phyloP scores from a whole-genome alignment of 1,140 invertebrate genomes.

The Caenorhabditis tropicalis region DNA sequence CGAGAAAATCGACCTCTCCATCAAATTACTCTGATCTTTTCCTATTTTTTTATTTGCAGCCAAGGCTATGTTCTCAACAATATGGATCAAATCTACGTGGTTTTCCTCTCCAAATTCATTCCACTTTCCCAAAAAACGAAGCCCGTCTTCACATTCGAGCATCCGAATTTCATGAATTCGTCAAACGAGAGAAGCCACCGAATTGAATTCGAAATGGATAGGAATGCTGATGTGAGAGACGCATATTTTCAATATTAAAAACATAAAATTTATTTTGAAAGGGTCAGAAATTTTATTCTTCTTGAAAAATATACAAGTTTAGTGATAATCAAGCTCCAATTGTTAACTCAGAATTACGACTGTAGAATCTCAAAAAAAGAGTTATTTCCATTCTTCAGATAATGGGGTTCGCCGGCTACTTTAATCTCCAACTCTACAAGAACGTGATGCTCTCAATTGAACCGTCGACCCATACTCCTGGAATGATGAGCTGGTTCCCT shows the following conservation, averaged over 20 bases:
- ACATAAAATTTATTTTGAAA: too few species aligned
- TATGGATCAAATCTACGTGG: slow-evolving; percentile 64
- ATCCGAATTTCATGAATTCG: slow-evolving; percentile 55
- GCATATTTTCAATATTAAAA: too few species aligned
- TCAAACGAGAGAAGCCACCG: slow-evolving; percentile 47
- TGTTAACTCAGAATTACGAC: background rate
- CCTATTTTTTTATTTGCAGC: background rate
- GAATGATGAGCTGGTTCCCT: slow-evolving; percentile 67
- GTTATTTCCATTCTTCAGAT: slow-evolving; percentile 47
- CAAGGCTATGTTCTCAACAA: background rate
- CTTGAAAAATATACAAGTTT: too few species aligned
- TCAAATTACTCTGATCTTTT: background rate
- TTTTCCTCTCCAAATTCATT: slow-evolving; percentile 57
- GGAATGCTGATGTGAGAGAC: slow-evolving; percentile 36
- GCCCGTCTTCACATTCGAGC: slow-evolving; percentile 61
- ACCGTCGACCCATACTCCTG: slow-evolving; percentile 55
- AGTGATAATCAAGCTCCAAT: too few species aligned
- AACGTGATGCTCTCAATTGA: slow-evolving; percentile 61
- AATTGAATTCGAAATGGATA: slow-evolving; percentile 36
- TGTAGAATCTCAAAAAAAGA: background rate
- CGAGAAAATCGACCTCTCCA: too few species aligned
- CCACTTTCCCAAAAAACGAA: slow-evolving; percentile 39
- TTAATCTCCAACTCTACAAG: slow-evolving; percentile 62
- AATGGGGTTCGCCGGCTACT: slow-evolving; percentile 69
- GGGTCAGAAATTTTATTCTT: too few species aligned